Evolutionary conservation across 2,797 vertebrate species (phyloP).

Genomic region (Rhinatrema bivittatum): DNA sequence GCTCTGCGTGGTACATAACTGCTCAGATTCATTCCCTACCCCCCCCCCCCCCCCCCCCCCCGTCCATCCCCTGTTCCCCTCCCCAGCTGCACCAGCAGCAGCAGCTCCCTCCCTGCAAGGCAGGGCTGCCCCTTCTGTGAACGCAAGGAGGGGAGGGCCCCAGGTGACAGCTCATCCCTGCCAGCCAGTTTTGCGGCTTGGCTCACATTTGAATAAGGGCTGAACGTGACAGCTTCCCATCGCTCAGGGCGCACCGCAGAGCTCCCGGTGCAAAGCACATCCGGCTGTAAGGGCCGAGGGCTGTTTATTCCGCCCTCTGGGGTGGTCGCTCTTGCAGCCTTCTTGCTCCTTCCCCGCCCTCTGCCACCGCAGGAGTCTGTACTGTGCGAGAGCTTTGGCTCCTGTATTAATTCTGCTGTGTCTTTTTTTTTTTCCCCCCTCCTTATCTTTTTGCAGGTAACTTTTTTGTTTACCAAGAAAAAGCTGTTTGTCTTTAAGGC

Average conservation of each 20-base stretch:
- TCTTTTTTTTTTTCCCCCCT: slow-evolving; percentile 10
- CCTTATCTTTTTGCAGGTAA: slow-evolving; percentile 23
- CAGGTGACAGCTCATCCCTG: too few species aligned
- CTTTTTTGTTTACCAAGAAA: slow-evolving; percentile 46
- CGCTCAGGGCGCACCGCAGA: slow-evolving; percentile 12
- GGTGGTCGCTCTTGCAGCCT: slow-evolving; percentile 14
- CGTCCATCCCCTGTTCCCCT: too few species aligned
- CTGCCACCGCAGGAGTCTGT: too few species aligned
- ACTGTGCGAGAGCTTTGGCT: too few species aligned
- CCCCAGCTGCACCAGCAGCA: too few species aligned
- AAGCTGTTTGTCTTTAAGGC: slow-evolving; percentile 61
- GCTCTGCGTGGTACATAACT: too few species aligned
- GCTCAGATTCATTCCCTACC: too few species aligned
- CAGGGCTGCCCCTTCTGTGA: too few species aligned
- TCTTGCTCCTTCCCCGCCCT: not conserved
- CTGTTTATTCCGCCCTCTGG: slow-evolving; percentile 31
- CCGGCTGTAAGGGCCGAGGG: slow-evolving; percentile 28
- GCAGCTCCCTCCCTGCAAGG: too few species aligned
- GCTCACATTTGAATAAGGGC: slow-evolving; percentile 26
- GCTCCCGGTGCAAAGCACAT: slow-evolving; percentile 18
- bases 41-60: too few species aligned
- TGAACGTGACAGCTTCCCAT: slow-evolving; percentile 27
- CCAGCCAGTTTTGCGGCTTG: not conserved
- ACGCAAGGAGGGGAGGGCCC: too few species aligned
- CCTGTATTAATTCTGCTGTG: not conserved